Conservation (phyloP, 1,140 invertebrate species). For the Heterodera schachtii region DNA sequence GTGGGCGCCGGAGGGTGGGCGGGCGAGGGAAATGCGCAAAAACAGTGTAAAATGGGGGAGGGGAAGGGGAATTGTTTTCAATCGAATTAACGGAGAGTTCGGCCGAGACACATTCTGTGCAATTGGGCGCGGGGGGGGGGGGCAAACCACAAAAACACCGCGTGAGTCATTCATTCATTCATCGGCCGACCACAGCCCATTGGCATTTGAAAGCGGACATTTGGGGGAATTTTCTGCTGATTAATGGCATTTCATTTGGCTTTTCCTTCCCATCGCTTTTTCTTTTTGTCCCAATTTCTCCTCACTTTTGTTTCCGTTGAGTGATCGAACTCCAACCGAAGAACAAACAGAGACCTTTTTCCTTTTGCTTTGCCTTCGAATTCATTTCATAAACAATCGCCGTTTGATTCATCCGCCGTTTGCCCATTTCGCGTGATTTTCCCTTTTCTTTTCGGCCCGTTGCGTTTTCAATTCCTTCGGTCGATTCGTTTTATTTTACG, state of each 20-base stretch:
- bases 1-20: background rate
- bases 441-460: background rate
- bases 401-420: background rate
- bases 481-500: background rate
- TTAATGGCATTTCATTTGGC: too few relatives aligned
- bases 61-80: slow-evolving; percentile 15
- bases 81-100: slow-evolving; percentile 1
- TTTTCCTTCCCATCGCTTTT: background rate
- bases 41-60: background rate
- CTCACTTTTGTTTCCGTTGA: background rate
- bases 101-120: background rate
- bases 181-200: background rate
- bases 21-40: background rate
- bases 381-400: background rate
- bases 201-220: background rate
- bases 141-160: background rate
- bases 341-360: background rate
- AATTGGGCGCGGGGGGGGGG: too few relatives aligned
- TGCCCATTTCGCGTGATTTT: slow-evolving; percentile 1
- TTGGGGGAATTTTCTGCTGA: background rate
- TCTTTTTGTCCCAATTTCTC: background rate
- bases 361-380: background rate
- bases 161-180: background rate
- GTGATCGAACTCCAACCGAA: background rate
- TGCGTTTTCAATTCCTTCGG: background rate